Base-by-base conservation (phyloP, 2,797 vertebrate species). In the Onychomys torridus region DNA sequence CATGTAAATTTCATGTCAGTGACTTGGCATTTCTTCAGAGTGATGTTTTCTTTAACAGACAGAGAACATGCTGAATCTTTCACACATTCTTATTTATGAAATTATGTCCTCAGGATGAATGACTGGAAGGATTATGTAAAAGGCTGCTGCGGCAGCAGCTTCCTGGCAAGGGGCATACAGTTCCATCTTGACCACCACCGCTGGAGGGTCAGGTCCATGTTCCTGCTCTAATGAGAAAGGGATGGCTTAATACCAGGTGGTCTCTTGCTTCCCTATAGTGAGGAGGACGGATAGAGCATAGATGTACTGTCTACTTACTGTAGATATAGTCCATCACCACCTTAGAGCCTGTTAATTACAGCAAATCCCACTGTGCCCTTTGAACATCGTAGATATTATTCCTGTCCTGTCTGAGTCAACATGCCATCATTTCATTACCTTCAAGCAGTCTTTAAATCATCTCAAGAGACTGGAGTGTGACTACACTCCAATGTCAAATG, bases 21-120 rank as follows among this genome's bases (percentile, higher is more conserved):
- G 57, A 34, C 65, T 97, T 19, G 12, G 67, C 81, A 77, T 59
- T 82, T 91, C 59, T 83, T 75, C n/a, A 25, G 9, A 63, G 13
- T 46, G 19, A 61, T 87, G 55, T 84, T 69, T 95, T 95, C 52
- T 90, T 71, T 93, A 92, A 89, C 1, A 86, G 40, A 57, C 46
- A 87, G 6, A 86, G 43, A 75, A 86, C 14, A 57, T 32, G 27
- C 0, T 89, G 49, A 91, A 0, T 82, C 86, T 49, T 92, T 82
- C 71, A 86, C 14, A 55, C 4, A 65, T 71, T 92, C 92, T 82
- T 52, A 46, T 27, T 93, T 78, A 79, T 40, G 55, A 86, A 90
- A 76, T 34, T 27, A 78, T 63, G 52, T 90, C 79, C 89, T 92
- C 63, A 93, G n/a, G 59, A 67, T 92, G 63, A 52, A 86, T 67